A percentile compares a stretch with the other conserved stretches of the same genome.
Conservation (phyloP, 2,113 vertebrate species). For the Stercorarius parasiticus region DNA sequence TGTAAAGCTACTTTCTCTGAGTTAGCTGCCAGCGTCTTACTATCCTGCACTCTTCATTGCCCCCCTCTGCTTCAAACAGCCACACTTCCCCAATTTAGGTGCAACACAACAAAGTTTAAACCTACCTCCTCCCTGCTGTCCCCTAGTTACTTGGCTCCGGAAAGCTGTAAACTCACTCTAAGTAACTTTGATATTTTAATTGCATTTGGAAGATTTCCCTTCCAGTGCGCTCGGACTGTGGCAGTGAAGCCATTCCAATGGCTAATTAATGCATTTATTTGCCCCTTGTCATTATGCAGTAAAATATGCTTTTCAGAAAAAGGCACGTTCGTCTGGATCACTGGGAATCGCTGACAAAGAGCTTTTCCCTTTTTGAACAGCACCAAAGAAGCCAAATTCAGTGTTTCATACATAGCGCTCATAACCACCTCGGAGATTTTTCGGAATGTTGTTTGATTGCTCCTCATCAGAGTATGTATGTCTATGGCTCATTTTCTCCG, state of each 20-base stretch:
- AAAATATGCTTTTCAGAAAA: neutral
- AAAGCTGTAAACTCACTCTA: neutral
- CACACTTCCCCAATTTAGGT: neutral
- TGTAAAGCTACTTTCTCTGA: neutral
- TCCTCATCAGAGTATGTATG: neutral
- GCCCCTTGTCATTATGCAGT: neutral
- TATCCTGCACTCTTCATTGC: neutral
- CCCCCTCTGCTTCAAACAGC: neutral
- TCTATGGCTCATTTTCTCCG: neutral
- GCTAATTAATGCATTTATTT: neutral
- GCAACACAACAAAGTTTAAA: neutral
- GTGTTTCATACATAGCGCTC: neutral
- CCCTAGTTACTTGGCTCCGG: neutral
- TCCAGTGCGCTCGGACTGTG: neutral
- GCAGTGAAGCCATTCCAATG: neutral
- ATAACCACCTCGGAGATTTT: neutral
- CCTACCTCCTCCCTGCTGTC: neutral
- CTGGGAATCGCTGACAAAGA: neutral
- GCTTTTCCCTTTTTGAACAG: neutral
- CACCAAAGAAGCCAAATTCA: neutral
- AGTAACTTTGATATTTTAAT: neutral
- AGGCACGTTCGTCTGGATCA: neutral
- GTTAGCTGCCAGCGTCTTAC: neutral
- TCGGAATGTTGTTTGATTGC: neutral
- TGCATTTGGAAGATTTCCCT: slow-evolving; percentile 3